Base-by-base conservation (phyloP, 2,797 vertebrate species). In the Pseudochirops corinnae region DNA sequence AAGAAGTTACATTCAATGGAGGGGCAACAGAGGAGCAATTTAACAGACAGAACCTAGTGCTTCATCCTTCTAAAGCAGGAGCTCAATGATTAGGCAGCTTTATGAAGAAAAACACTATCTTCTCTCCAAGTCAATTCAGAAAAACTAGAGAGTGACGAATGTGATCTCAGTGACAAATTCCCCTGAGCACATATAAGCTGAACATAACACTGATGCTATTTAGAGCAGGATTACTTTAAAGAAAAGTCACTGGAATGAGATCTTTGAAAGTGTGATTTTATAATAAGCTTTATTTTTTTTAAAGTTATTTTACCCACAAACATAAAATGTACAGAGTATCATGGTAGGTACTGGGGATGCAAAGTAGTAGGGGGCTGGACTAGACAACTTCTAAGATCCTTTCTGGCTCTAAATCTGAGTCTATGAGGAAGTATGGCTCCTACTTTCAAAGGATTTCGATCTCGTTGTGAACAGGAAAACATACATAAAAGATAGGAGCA, bases 1-100 rank as follows among this genome's bases (percentile, higher is more conserved):
- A 94, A 95, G 60, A 33, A 33, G 29, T 95, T 91, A 97, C 82
- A 94, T 91, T 94, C 91, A 94, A 55, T 31, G 14, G n/a, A 94
- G 93, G 33, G 56, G 58, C 7, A 96, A 55, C n/a, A 14, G n/a
- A 94, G 93, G 33, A 57, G 58, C 7, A 96, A 13, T 56, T 92
- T 95, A 95, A 60, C 55, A 18, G 14, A 39, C 28, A 97, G 28
- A 96, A 52, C 26, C n/a, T 74, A 97, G 56, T 87, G 91, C 6
- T 67, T 93, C 60, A 57, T 95, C 57, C 92, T 90, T 56, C 91
- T 0, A 90, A 96, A 96, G 55, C 52, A 95, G n/a, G 53, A 58
- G 6, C 50, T 62, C 50, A 92, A 92, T 60, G 93, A 11, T 90
- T 53, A 94, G 33, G 50, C 5, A 93, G 53, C 55, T 55, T 93